Base-by-base conservation (phyloP, 2,797 vertebrate species). In the Caiman crocodilus region DNA sequence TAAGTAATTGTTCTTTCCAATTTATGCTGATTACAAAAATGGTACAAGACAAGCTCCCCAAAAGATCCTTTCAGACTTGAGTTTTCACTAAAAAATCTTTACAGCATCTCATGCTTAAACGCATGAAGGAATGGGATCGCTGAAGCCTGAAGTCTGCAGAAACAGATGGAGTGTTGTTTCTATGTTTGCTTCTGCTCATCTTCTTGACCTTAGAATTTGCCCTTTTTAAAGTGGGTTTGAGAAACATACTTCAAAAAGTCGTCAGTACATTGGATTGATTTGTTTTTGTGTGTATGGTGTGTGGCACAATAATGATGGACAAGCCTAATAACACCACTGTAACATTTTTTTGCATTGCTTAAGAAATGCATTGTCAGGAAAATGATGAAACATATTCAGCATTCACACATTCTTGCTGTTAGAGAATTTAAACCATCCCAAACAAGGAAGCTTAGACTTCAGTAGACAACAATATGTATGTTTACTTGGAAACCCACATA, bases 31-130 rank as follows among this genome's bases (percentile, higher is more conserved):
- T 92, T 82, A 88, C 85, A 71, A 74, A 87, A 82, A 58, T 64
- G n/a, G 42, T 64, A 1, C 90, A 94, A 58, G 2, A 78, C 71
- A 91, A 85, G 50, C 3, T 14, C 21, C 15, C 59, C 58, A 5
- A 0, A 1, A 80, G 73, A 67, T 56, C 57, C 81, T 87, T 67
- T 0, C 20, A 58, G 69, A 2, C 6, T 0, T 42, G 7, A 0
- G 21, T 55, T 74, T 64, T 5, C 1, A 17, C 0, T 1, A 2
- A 25, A 50, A 32, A 30, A 50, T 73, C 10, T 15, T 75, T 14
- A 1, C 15, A 3, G 8, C 1, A 2, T 23, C 35, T 30, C 6
- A 0, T 81, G 50, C 16, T 0, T 2, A 2, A 9, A 17, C n/a
- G 26, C 7, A 1, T 1, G 12, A 10, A 32, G 79, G 73, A 20